phyloP scores from a whole-genome alignment of 2,888 invertebrate species.

The Cyclophora albipunctata region DNA sequence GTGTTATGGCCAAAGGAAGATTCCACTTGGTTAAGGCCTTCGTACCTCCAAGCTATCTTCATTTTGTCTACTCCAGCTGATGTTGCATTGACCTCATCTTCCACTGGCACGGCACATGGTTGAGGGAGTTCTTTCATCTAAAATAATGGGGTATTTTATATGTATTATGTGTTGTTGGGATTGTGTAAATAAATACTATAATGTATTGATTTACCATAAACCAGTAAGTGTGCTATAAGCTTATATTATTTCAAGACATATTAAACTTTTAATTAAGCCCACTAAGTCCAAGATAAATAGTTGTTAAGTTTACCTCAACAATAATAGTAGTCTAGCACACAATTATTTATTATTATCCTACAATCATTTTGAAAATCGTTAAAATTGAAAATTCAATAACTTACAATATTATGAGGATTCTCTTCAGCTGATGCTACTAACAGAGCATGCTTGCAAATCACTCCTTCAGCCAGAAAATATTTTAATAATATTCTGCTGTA shows the following conservation, averaged over 20 bases:
- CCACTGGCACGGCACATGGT: constrained; percentile 63
- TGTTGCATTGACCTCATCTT: constrained; percentile 46
- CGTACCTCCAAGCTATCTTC: constrained; percentile 94
- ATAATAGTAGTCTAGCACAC: too few species aligned
- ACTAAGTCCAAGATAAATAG: too few species aligned
- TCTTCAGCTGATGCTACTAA: constrained; percentile 84
- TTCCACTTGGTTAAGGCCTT: constrained; percentile 80
- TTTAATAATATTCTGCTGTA: constrained; percentile 87
- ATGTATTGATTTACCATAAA: not conserved
- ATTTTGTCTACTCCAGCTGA: constrained; percentile 73
- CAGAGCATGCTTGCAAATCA: constrained; percentile 82
- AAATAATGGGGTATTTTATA: constrained; percentile 13
- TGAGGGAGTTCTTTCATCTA: constrained; percentile 72
- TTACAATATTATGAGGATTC: constrained; percentile 78
- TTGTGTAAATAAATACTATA: not conserved
- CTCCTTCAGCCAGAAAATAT: constrained; percentile 92
- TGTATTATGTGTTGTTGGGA: too few species aligned
- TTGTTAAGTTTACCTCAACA: too few species aligned
- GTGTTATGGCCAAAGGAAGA: constrained; percentile 62
- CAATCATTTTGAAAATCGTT: too few species aligned
- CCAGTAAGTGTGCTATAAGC: not conserved
- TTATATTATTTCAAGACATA: not conserved
- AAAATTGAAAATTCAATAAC: constrained; percentile 19
- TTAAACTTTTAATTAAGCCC: too few species aligned
- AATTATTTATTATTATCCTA: too few species aligned